These are phyloP conservation scores for Ophioderma brevispina DNA, from an alignment of 35 echinoderm and acorn worm species.

Conservation along the genomic window DNA sequence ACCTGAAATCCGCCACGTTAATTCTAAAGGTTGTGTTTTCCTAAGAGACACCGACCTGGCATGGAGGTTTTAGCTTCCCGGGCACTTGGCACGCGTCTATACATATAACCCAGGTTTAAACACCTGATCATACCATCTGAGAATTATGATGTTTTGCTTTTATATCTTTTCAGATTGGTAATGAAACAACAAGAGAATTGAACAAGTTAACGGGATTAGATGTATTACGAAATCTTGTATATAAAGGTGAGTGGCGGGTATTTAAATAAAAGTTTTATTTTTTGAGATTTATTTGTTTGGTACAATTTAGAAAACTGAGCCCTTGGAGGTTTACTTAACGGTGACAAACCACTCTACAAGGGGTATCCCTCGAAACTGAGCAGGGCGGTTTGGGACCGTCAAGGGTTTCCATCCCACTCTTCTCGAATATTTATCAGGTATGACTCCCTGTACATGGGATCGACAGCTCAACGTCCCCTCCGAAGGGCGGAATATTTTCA, in stretches of 20 bases:
- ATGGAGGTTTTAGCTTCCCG: conserved; percentile 1
- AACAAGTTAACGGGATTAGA: not conserved
- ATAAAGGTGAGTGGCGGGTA: not conserved
- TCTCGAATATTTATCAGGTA: too few relatives aligned
- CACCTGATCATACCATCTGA: not conserved
- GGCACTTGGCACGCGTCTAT: not conserved
- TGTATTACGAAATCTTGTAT: not conserved
- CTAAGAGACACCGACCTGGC: not conserved
- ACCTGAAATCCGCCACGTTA: not conserved
- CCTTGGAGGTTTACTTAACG: too few relatives aligned
- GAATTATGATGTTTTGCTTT: not conserved
- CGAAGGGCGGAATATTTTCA: too few relatives aligned
- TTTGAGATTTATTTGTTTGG: too few relatives aligned
- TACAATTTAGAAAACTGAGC: too few relatives aligned
- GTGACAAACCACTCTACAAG: too few relatives aligned
- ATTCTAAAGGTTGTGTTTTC: not conserved
- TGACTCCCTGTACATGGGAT: too few relatives aligned
- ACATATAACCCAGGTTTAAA: not conserved
- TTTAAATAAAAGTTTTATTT: too few relatives aligned
- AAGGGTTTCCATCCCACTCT: too few relatives aligned
- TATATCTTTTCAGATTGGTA: not conserved
- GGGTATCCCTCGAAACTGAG: too few relatives aligned
- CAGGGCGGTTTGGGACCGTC: too few relatives aligned
- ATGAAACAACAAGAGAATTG: not conserved
- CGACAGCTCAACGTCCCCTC: too few relatives aligned